phyloP scores from a whole-genome alignment of 1,140 invertebrate species.

The Dendrolimus punctatus region DNA sequence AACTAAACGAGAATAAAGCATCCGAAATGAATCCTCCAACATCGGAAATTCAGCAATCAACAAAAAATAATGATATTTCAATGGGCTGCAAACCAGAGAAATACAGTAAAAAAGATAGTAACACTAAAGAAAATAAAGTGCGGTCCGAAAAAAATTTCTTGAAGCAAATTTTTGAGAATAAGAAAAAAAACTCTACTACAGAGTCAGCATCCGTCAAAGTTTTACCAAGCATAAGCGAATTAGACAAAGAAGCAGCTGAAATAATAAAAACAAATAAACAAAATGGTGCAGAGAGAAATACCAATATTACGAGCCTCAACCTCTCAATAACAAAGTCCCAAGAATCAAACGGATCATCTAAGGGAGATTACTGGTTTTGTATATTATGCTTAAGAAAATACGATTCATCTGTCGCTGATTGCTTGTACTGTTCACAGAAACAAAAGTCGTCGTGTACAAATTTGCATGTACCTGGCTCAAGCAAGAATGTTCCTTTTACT shows the following conservation, averaged over 20 bases:
- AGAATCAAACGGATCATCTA: conserved; percentile 3
- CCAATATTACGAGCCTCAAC: conserved; percentile 6
- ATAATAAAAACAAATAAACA: conserved; percentile 74
- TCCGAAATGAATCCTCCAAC: conserved; percentile 24
- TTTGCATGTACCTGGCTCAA: not conserved
- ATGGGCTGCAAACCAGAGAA: conserved; percentile 25
- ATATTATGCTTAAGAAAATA: conserved; percentile 48
- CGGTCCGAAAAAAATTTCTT: conserved; percentile 51
- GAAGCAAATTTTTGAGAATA: conserved; percentile 61
- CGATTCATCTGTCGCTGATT: conserved; percentile 29
- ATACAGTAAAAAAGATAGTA: conserved; percentile 24
- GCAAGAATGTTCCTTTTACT: conserved; percentile 1
- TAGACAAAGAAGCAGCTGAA: conserved; percentile 84
- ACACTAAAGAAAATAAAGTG: conserved; percentile 39
- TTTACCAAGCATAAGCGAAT: conserved; percentile 85
- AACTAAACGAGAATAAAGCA: not conserved
- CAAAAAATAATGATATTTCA: conserved; percentile 10
- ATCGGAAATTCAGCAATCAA: not conserved
- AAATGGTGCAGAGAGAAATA: conserved; percentile 18
- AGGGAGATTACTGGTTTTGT: conserved; percentile 40
- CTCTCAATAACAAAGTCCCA: conserved; percentile 2
- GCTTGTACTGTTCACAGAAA: conserved; percentile 33
- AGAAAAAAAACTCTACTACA: conserved; percentile 50
- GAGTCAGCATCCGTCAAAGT: conserved; percentile 66
- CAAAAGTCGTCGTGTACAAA: not conserved